A percentile compares a stretch with the other conserved stretches of the same genome.
Evolutionary conservation across 2,113 vertebrate species (phyloP).

Genomic region (Anolis carolinensis): DNA sequence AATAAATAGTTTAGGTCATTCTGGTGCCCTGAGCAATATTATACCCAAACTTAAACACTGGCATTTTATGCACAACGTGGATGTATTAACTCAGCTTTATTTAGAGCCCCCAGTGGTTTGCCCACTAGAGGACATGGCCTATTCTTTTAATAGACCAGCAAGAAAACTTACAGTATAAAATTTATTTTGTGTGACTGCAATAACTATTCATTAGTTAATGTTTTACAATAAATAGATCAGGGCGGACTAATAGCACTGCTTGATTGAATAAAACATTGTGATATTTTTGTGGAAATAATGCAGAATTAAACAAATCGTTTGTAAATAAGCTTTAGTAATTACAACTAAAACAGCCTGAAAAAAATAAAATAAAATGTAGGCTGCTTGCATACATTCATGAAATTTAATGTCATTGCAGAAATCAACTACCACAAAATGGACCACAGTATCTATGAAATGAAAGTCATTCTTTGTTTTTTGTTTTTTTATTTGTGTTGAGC

Average conservation of each 20-base stretch:
- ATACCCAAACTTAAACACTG: not conserved
- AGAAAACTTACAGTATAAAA: not conserved
- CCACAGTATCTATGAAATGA: no score
- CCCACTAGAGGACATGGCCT: constrained; percentile 57
- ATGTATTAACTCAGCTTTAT: not conserved
- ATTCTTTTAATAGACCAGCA: constrained; percentile 25
- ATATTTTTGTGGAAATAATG: not conserved
- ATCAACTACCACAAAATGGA: no score
- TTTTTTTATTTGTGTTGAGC: no score
- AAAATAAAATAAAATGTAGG: not conserved
- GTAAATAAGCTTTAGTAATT: constrained; percentile 20
- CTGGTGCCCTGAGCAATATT: not conserved
- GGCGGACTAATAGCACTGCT: not conserved
- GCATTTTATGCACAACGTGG: not conserved
- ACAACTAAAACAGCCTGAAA: not conserved
- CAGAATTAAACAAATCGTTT: not conserved
- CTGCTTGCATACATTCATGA: not conserved
- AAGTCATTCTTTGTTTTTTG: no score
- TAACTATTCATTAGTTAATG: not conserved
- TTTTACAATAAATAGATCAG: constrained; percentile 11
- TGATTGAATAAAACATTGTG: not conserved
- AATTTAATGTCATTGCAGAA: no score
- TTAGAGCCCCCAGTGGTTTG: constrained; percentile 2
- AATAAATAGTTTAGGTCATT: not conserved
- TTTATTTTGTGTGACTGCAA: constrained; percentile 13